Conservation (phyloP, 2,888 invertebrate genomes). For the Melanostoma scalare region DNA sequence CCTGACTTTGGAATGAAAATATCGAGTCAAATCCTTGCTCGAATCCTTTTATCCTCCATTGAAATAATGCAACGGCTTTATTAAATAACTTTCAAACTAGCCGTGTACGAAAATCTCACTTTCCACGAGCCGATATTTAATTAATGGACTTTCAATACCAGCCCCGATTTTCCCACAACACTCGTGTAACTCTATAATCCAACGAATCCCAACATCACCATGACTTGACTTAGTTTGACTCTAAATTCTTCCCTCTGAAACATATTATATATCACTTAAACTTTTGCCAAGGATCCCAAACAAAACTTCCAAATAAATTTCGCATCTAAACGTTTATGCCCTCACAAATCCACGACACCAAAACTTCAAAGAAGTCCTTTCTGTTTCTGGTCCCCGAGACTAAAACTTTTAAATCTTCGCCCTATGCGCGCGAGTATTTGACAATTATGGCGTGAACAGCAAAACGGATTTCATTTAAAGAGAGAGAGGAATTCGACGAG, state of each 20-base stretch:
- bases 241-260: slow-evolving; percentile 67
- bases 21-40: no score
- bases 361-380: slow-evolving; percentile 59
- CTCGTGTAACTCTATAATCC: slow-evolving; percentile 46
- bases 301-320: slow-evolving; percentile 59
- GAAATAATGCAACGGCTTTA: slow-evolving; percentile 20
- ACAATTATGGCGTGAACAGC: slow-evolving; percentile 73
- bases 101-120: background rate
- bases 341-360: slow-evolving; percentile 66
- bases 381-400: slow-evolving; percentile 12
- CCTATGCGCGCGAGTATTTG: slow-evolving; percentile 69
- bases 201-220: slow-evolving; percentile 30
- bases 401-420: slow-evolving; percentile 70
- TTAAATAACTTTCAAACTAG: slow-evolving; percentile 20
- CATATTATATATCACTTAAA: slow-evolving; percentile 73
- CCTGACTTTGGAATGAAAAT: no score
- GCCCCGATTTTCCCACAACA: background rate
- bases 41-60: background rate
- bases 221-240: slow-evolving; percentile 42
- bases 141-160: slow-evolving; percentile 69
- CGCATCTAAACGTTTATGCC: slow-evolving; percentile 54
- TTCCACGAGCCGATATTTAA: slow-evolving; percentile 53
- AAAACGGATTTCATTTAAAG: slow-evolving; percentile 68
- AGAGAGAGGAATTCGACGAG: slow-evolving; percentile 25
- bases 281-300: slow-evolving; percentile 62